Evolutionary conservation across 2,797 vertebrate species (phyloP), one percentile per base, ranked within the genome.

Genomic region (Austrolebias charrua): DNA sequence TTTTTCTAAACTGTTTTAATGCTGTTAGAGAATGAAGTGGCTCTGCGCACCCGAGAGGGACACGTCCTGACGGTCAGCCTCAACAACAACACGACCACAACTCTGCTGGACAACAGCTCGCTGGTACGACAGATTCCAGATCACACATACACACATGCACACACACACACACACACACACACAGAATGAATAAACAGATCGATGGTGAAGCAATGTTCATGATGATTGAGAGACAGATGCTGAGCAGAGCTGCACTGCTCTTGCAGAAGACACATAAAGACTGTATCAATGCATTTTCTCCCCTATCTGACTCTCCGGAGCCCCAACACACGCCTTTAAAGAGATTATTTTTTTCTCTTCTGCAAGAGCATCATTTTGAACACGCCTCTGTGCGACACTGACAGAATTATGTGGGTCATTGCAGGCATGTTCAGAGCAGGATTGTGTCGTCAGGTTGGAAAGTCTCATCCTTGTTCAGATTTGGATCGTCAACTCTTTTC

Each of bases 101-200:
- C 84, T 12, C 84, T 94, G 63, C 80, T 94, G 79, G 91, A 93
- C 86, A 94, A 94, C 88, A 91, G 88, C 85, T 92, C 93, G 20
- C 85, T 94, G 89, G 93, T 94, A 83, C 92, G 93, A 55, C 59
- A 29, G 48, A 67, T 71, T 63, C 67, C 62, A 60, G 79, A 84
- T 57, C 12, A 12, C 38, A 40, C 38, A 40, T 11, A 40, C 38
- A 40, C 38, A 38, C 35, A 38, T 8, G 9, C 33, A 35, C 33
- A 38, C 35, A 6, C 35, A 38, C 35, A 38, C 35, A 38, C 35
- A 9, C 35, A 38, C 35, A 38, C 65, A 57, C 66, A 60, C 52
- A 50, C 66, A 69, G 75, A 80, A 67, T 67, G 75, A 53, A 63
- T 63, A 63, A 71, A 85, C 19, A 16, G 46, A 16, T 71, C 62